Conservation (phyloP, 2,113 vertebrate species). For the Setophaga coronata region DNA sequence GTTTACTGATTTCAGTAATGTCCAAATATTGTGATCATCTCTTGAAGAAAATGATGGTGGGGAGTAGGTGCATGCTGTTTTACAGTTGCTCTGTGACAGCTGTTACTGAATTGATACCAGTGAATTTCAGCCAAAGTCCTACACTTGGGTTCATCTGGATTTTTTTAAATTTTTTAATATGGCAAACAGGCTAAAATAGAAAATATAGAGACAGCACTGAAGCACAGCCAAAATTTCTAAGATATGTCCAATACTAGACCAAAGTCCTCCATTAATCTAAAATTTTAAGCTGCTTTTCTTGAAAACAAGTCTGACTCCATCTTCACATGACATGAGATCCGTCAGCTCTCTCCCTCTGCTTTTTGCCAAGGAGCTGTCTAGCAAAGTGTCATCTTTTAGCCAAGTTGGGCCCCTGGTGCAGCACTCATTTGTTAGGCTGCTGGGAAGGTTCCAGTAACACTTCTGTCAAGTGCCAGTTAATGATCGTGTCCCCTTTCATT, state of each 20-base stretch:
- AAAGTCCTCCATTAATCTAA: neutral
- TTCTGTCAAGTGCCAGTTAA: neutral
- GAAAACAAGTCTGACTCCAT: neutral
- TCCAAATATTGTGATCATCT: neutral
- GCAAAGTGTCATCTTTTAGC: neutral
- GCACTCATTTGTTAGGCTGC: slow-evolving; percentile 1
- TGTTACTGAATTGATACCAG: neutral
- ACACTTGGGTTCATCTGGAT: neutral
- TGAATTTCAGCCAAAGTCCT: neutral
- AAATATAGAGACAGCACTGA: neutral
- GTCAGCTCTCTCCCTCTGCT: neutral
- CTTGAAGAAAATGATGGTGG: neutral
- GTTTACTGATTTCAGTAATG: neutral
- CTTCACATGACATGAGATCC: neutral
- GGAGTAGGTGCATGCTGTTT: neutral
- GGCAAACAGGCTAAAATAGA: neutral
- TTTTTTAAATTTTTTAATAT: neutral
- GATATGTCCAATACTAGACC: neutral
- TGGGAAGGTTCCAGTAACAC: neutral
- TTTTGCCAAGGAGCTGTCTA: slow-evolving; percentile 25
- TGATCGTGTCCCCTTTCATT: neutral
- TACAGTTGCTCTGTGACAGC: neutral
- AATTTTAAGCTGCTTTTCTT: neutral
- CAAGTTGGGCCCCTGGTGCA: neutral
- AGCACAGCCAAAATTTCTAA: neutral